phyloP scores from a whole-genome alignment of 1,140 invertebrate species.

The Drosophila orosa region DNA sequence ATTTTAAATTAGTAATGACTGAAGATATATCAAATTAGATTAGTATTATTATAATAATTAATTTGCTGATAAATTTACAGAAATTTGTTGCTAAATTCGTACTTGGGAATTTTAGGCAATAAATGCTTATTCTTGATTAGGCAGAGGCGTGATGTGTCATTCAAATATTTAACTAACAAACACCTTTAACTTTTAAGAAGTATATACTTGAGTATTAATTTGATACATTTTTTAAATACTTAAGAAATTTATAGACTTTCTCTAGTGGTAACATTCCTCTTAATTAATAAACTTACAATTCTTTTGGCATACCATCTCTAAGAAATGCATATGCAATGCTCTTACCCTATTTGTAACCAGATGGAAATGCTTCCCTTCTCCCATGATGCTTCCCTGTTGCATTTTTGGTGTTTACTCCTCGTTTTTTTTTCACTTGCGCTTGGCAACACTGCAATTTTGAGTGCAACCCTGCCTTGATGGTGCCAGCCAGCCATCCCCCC shows the following conservation, averaged over 20 bases:
- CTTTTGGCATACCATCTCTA: not conserved
- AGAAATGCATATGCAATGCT: conserved; percentile 22
- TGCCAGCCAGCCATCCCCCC: conserved; percentile 3
- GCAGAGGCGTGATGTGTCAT: no score
- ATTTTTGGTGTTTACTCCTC: conserved; percentile 31
- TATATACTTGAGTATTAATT: no score
- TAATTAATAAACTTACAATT: not conserved
- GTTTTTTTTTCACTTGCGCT: not conserved
- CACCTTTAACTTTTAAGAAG: no score
- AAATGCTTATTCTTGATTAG: no score
- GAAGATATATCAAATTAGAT: no score
- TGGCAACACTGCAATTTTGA: conserved; percentile 2
- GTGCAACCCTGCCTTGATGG: not conserved
- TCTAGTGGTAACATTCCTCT: no score
- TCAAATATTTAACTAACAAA: no score
- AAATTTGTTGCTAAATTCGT: not conserved
- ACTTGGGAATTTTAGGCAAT: conserved; percentile 1
- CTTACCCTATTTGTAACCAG: conserved; percentile 27
- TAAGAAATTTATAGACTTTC: no score
- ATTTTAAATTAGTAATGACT: not conserved
- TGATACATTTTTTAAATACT: no score
- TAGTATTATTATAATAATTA: no score
- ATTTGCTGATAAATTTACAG: no score
- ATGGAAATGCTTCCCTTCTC: conserved; percentile 13
- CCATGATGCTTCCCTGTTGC: conserved; percentile 6